Conservation (phyloP, 1,140 invertebrate species). For the Chelonus insularis region DNA sequence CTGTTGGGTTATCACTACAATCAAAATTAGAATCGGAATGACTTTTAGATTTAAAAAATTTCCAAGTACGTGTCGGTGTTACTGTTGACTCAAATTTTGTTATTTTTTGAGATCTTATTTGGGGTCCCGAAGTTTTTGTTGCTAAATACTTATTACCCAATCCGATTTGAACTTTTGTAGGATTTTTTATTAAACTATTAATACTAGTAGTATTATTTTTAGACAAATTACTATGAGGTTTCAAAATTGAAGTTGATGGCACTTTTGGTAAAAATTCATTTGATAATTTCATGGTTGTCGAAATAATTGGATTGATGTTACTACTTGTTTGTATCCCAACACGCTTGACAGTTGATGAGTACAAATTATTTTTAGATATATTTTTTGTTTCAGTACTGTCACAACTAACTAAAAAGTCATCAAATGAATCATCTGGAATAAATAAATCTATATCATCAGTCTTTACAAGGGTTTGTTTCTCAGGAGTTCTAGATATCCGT, state of each 20-base stretch:
- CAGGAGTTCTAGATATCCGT: too few relatives aligned
- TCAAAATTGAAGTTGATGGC: neutral
- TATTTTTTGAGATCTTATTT: neutral
- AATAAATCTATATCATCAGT: conserved; percentile 9
- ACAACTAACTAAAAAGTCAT: conserved; percentile 40
- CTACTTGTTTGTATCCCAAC: conserved; percentile 9
- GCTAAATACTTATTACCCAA: neutral
- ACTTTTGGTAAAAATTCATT: neutral
- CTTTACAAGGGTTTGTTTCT: neutral
- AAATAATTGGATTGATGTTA: neutral
- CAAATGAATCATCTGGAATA: conserved; percentile 45
- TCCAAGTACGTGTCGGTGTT: conserved; percentile 28
- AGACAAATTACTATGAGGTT: neutral
- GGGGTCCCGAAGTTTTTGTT: too few relatives aligned
- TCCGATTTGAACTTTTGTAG: too few relatives aligned
- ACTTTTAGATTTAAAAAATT: conserved; percentile 47
- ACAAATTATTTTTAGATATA: neutral
- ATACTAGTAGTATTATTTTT: neutral
- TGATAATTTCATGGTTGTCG: neutral
- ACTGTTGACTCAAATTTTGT: neutral
- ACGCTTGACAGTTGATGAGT: neutral
- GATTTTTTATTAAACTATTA: neutral
- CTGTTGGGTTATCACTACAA: neutral
- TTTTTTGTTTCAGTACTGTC: conserved; percentile 29
- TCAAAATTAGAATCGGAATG: conserved; percentile 37